Percentiles rank a stretch among this genome's conserved stretches.
These are phyloP conservation scores for Tinea semifulvella DNA, from an alignment of 2,888 invertebrate genomes.

Conservation along the genomic window DNA sequence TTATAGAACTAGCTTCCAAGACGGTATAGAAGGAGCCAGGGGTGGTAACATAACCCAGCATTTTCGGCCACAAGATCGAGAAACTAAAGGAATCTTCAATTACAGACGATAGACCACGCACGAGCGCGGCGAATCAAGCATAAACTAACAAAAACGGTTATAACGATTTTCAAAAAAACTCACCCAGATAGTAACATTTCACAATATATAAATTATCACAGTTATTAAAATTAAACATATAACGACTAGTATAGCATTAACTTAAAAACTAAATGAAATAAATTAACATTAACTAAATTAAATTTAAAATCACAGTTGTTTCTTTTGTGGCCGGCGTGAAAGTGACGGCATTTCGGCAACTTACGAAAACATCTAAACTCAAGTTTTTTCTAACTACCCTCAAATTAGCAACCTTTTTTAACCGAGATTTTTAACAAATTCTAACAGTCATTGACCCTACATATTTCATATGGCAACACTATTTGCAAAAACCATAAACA, in stretches of 20 bases:
- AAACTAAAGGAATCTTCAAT: too few species aligned
- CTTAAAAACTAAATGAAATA: constrained; percentile 12
- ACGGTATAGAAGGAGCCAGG: too few species aligned
- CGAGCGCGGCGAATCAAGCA: too few species aligned
- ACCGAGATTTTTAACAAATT: background rate
- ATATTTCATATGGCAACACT: background rate
- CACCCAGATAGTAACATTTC: constrained; percentile 49
- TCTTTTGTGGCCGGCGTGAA: background rate
- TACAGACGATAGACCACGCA: too few species aligned
- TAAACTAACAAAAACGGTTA: too few species aligned
- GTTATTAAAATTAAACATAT: constrained; percentile 1
- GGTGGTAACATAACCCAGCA: too few species aligned
- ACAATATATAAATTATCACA: constrained; percentile 19
- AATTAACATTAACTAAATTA: constrained; percentile 2
- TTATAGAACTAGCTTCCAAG: too few species aligned
- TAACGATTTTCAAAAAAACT: too few species aligned
- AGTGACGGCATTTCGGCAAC: too few species aligned
- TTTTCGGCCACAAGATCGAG: too few species aligned
- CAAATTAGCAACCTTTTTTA: background rate
- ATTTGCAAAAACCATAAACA: too few species aligned
- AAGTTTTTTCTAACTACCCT: background rate
- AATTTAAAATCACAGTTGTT: constrained; percentile 10
- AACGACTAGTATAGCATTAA: constrained; percentile 4
- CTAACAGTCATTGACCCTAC: background rate
- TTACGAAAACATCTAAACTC: background rate